Conservation (phyloP, 1,140 invertebrate species). For the Agrypnia vestita region DNA sequence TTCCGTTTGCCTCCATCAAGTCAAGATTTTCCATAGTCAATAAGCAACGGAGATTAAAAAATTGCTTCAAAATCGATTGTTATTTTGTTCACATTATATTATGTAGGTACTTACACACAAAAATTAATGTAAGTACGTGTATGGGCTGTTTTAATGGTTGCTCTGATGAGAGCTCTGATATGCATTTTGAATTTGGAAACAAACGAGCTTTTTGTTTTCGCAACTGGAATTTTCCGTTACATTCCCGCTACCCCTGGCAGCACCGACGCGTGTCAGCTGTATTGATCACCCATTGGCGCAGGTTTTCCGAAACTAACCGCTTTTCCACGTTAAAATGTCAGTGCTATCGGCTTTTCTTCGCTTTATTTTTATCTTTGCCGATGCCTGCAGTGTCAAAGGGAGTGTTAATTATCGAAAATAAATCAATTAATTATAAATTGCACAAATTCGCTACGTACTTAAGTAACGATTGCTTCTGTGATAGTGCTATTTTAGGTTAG, state of each 20-base stretch:
- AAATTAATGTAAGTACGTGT: too few species aligned
- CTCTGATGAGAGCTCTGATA: too few species aligned
- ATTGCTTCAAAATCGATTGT: too few species aligned
- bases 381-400: not conserved
- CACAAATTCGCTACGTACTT: not conserved
- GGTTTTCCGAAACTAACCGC: not conserved
- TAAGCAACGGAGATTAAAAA: too few species aligned
- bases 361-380: not conserved
- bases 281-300: slow-evolving; percentile 40
- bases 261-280: slow-evolving; percentile 32
- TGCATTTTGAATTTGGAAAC: not conserved
- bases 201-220: not conserved
- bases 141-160: too few species aligned
- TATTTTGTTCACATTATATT: too few species aligned
- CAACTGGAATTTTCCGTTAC: not conserved
- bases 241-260: slow-evolving; percentile 30
- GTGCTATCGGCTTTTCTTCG: slow-evolving; percentile 20
- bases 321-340: slow-evolving; percentile 40
- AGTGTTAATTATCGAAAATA: not conserved
- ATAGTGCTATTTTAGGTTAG: slow-evolving; percentile 25
- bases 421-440: not conserved
- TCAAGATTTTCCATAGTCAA: too few species aligned
- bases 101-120: too few species aligned
- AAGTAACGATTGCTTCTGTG: not conserved
- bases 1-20: too few species aligned